Evolutionary conservation across 2,888 invertebrate genomes (phyloP), one percentile per base, ranked within the genome.

Genomic region (Tanytarsus gracilentus): DNA sequence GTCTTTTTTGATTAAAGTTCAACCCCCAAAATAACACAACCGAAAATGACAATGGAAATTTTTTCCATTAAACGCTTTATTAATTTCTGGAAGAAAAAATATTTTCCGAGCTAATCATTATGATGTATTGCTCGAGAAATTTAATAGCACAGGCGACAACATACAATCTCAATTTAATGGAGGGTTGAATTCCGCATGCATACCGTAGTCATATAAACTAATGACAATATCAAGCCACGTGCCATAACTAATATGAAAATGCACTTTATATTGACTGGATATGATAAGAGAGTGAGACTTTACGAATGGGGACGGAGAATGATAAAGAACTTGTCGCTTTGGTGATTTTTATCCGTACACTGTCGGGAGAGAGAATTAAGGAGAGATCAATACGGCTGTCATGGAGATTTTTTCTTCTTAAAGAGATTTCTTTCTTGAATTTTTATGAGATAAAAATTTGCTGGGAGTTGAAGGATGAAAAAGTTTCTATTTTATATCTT

Each of bases 191-290:
- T n/a, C n/a, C n/a, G n/a, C 58, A 29, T 48, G 58, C 48, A 58
- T 21, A n/a, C 16, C 44, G 11, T 23, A 23, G 44, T 44, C 44
- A 48, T 58, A 48, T 48, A 48, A 27, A 40, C 40, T 58, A 58
- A 58, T 58, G 48, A 58, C 58, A 48, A 58, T 58, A 23, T 29
- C 23, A 48, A 29, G 58, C 48, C 58, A 58, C 58, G 58, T 58
- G 58, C 58, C 58, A 48, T 58, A 48, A 55, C 48, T 58, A 58
- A 58, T 58, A 58, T 36, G 33, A 58, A 58, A 48, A 58, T 58
- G 44, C 48, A 48, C 29, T 58, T 58, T 58, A n/a, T n/a, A 58
- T 58, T 58, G 58, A 58, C 58, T 44, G 56, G 39, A 44, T 56
- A 58, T 44, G 58, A 58, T 58, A 26, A 48, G 33, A 39, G 52